Conservation (phyloP, 1,140 invertebrate genomes). For the Cephus cinctus region DNA sequence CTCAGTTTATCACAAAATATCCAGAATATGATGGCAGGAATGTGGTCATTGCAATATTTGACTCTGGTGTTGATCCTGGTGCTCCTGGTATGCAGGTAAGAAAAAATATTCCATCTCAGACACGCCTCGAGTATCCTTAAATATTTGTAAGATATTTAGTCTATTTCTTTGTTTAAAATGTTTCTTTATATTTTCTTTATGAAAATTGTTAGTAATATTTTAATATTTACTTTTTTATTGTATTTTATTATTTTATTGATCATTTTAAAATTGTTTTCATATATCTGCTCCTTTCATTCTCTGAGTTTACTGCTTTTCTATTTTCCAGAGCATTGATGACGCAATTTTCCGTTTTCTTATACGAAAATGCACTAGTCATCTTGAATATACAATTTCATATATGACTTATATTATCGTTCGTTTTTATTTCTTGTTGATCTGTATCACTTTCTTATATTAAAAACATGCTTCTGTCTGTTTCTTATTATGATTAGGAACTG, state of each 20-base stretch:
- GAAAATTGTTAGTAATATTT: conserved; percentile 18
- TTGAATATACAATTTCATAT: too few relatives aligned
- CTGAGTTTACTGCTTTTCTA: too few relatives aligned
- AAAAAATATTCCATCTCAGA: conserved; percentile 26
- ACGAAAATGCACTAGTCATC: too few relatives aligned
- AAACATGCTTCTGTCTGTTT: too few relatives aligned
- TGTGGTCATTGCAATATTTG: conserved; percentile 91
- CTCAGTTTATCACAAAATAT: conserved; percentile 86
- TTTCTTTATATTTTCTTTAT: conserved; percentile 28
- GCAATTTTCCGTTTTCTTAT: too few relatives aligned
- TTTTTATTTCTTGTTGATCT: too few relatives aligned
- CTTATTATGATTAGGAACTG: too few relatives aligned
- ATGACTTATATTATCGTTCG: too few relatives aligned
- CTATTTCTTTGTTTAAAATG: conserved; percentile 6
- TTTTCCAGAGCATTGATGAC: too few relatives aligned
- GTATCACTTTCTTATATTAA: too few relatives aligned
- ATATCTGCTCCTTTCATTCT: too few relatives aligned
- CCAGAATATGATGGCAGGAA: conserved; percentile 91
- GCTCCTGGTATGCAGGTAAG: conserved; percentile 89
- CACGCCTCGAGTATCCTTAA: conserved; percentile 37
- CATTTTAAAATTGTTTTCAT: too few relatives aligned
- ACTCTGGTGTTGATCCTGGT: conserved; percentile 96
- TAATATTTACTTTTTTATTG: neutral
- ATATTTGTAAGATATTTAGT: conserved; percentile 3
- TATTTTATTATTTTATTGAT: neutral